These are phyloP conservation scores for Candidula unifasciata DNA, from an alignment of 2,888 invertebrate species.

Conservation along the genomic window DNA sequence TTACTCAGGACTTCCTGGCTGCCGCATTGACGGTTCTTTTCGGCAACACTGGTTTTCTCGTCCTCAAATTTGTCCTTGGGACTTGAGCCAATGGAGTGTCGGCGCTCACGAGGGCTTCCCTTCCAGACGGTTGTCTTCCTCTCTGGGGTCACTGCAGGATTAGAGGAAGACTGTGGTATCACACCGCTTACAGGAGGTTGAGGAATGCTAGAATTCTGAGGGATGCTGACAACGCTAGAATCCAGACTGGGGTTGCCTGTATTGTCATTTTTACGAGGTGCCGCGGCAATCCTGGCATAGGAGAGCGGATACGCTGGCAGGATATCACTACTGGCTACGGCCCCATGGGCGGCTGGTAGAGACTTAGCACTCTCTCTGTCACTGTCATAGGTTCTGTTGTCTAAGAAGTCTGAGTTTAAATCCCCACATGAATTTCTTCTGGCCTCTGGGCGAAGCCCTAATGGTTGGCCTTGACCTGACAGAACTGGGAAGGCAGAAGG, in stretches of 20 bases:
- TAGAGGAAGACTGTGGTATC: neutral
- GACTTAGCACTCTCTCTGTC: conserved; percentile 74
- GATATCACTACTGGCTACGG: conserved; percentile 43
- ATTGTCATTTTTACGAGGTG: conserved; percentile 38
- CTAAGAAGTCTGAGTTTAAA: conserved; percentile 58
- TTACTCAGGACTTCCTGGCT: conserved; percentile 60
- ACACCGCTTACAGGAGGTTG: conserved; percentile 15
- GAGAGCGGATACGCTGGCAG: conserved; percentile 64
- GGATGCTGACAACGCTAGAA: conserved; percentile 22
- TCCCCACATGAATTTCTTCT: conserved; percentile 70
- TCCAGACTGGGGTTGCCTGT: conserved; percentile 35
- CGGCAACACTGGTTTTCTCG: conserved; percentile 46
- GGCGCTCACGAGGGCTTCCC: conserved; percentile 67
- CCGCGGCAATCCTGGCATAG: conserved; percentile 72
- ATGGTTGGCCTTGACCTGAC: conserved; percentile 37
- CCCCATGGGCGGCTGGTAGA: conserved; percentile 65
- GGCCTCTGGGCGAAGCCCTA: conserved; percentile 58
- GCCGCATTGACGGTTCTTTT: conserved; percentile 59
- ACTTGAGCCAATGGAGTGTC: conserved; percentile 72
- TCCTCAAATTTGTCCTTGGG: conserved; percentile 64
- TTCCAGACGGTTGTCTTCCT: conserved; percentile 69
- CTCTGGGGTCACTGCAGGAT: conserved; percentile 29
- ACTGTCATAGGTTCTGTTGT: conserved; percentile 67
- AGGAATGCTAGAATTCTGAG: conserved; percentile 34
- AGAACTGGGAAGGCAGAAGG: conserved; percentile 72